These are phyloP conservation scores for Hesperia comma DNA, from an alignment of 2,888 invertebrate genomes.

Conservation along the genomic window DNA sequence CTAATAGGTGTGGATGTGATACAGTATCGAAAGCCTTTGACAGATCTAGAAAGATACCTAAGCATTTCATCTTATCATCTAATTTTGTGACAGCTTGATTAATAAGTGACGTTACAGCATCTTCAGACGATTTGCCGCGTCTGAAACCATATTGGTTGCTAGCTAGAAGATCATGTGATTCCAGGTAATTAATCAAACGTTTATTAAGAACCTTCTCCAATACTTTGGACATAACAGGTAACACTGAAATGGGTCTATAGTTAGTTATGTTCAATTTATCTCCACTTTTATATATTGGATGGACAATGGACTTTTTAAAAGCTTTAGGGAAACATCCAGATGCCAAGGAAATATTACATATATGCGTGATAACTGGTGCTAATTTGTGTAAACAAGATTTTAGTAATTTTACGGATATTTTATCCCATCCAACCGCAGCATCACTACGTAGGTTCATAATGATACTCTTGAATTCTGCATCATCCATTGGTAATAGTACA, in stretches of 20 bases:
- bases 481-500: slow-evolving; percentile 13
- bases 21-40: neutral
- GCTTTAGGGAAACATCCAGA: neutral
- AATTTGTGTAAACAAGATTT: neutral
- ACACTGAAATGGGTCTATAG: neutral
- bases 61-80: neutral
- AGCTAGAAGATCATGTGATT: neutral
- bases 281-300: neutral
- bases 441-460: slow-evolving; percentile 14
- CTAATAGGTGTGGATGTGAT: neutral
- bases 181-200: neutral
- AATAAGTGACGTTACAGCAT: neutral
- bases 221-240: neutral
- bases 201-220: neutral
- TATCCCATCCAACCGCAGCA: slow-evolving; percentile 20
- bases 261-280: neutral
- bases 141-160: slow-evolving; percentile 1
- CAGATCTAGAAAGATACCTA: neutral
- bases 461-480: slow-evolving; percentile 10
- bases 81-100: neutral
- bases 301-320: neutral
- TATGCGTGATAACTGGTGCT: neutral
- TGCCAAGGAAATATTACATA: neutral
- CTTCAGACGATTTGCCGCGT: neutral
- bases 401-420: neutral